Percentiles rank a stretch among this genome's conserved stretches.
phyloP scores from a whole-genome alignment of 2,888 invertebrate species.

The Lysandra bellargus region DNA sequence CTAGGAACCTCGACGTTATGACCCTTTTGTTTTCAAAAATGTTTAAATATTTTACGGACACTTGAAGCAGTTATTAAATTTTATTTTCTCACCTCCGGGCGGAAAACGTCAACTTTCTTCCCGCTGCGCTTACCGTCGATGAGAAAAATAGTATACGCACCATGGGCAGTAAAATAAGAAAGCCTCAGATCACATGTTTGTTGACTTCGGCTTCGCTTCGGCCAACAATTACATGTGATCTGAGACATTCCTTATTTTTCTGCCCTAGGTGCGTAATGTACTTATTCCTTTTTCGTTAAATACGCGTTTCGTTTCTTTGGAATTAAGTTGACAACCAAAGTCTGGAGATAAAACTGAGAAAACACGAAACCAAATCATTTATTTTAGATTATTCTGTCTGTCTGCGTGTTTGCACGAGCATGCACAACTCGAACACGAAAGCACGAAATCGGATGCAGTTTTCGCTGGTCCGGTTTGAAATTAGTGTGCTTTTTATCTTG shows the following conservation, averaged over 20 bases:
- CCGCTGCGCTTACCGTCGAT: too few relatives aligned
- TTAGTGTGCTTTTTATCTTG: constrained; percentile 14
- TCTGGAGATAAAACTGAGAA: background rate
- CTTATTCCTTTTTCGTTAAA: background rate
- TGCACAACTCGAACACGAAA: constrained; percentile 3
- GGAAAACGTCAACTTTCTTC: too few relatives aligned
- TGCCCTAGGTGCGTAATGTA: too few relatives aligned
- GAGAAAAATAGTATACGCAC: too few relatives aligned
- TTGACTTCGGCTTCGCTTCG: too few relatives aligned
- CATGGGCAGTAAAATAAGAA: too few relatives aligned
- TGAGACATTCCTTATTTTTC: too few relatives aligned
- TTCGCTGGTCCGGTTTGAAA: constrained; percentile 17
- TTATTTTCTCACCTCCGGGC: background rate
- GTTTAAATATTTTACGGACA: background rate
- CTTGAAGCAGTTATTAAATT: background rate
- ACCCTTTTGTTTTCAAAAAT: background rate
- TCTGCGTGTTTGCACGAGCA: constrained; percentile 14
- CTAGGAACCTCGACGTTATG: background rate
- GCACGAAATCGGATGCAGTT: constrained; percentile 18
- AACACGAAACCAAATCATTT: background rate
- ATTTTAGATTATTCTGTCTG: constrained; percentile 13
- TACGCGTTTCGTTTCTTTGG: background rate
- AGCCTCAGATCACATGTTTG: too few relatives aligned
- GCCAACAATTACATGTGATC: too few relatives aligned
- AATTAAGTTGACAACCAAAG: background rate